phyloP scores from a whole-genome alignment of 2,113 vertebrate genomes.

The Takifugu bimaculatus region DNA sequence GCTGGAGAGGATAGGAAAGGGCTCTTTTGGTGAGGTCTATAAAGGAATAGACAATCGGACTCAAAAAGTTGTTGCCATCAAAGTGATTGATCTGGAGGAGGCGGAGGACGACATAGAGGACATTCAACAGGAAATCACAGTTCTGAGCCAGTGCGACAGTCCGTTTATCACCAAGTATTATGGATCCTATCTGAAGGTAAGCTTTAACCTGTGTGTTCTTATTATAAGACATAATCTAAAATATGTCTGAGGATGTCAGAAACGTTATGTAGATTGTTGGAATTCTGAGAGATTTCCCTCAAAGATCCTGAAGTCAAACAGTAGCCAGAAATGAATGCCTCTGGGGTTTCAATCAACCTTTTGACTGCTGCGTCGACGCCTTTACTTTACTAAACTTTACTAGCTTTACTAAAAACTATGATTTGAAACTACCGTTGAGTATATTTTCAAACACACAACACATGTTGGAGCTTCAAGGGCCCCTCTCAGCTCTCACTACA shows the following conservation, averaged over 20 bases:
- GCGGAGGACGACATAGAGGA: slow-evolving; percentile 99
- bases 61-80: slow-evolving; percentile 97
- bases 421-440: slow-evolving; percentile 12
- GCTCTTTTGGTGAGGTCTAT: slow-evolving; percentile 97
- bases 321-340: not conserved
- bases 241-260: too few relatives aligned
- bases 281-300: too few relatives aligned
- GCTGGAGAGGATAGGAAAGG: slow-evolving; percentile 94
- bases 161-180: slow-evolving; percentile 97
- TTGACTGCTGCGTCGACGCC: not conserved
- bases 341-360: not conserved
- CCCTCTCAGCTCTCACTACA: slow-evolving; percentile 36
- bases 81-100: slow-evolving; percentile 98
- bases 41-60: slow-evolving; percentile 98
- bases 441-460: slow-evolving; percentile 28
- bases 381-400: not conserved
- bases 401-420: slow-evolving; percentile 5
- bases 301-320: not conserved
- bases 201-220: slow-evolving; percentile 16
- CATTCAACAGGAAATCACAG: slow-evolving; percentile 98
- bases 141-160: slow-evolving; percentile 98
- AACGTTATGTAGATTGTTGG: too few relatives aligned
- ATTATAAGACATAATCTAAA: not conserved
- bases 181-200: slow-evolving; percentile 97
- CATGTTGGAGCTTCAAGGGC: slow-evolving; percentile 43